Percentiles rank a stretch among this genome's conserved stretches.
Evolutionary conservation across 2,888 invertebrate species (phyloP).

Genomic region (Drosophila kuntzei): DNA sequence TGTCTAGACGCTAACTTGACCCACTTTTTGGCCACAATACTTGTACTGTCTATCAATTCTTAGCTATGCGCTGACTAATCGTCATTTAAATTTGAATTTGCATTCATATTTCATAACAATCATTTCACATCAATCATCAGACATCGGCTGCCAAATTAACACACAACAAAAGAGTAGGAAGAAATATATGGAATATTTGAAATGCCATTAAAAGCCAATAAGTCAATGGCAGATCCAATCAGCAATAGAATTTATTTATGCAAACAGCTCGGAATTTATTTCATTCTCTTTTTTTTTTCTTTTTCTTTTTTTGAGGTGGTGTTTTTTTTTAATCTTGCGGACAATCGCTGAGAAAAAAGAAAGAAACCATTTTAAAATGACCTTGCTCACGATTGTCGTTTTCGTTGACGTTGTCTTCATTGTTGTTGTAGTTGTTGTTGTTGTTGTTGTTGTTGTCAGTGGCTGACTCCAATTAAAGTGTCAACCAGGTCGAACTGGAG

Average conservation of each 20-base stretch:
- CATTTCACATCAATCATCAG: slow-evolving; percentile 62
- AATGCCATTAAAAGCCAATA: slow-evolving; percentile 70
- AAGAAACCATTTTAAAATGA: slow-evolving; percentile 55
- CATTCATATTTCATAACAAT: slow-evolving; percentile 45
- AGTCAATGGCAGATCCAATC: slow-evolving; percentile 75
- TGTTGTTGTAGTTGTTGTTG: slow-evolving; percentile 8
- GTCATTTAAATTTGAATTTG: slow-evolving; percentile 25
- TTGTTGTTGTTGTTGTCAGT: slow-evolving; percentile 15
- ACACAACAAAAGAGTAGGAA: slow-evolving; percentile 39
- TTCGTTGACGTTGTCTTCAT: slow-evolving; percentile 6
- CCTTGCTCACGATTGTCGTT: slow-evolving; percentile 54
- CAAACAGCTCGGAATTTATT: slow-evolving; percentile 50
- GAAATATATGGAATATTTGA: slow-evolving; percentile 40
- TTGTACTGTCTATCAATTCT: slow-evolving; percentile 37
- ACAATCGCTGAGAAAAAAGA: slow-evolving; percentile 40
- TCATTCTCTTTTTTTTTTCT: slow-evolving; percentile 3
- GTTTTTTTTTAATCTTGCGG: slow-evolving; percentile 20
- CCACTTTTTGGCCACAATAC: slow-evolving; percentile 28
- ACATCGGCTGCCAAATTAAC: slow-evolving; percentile 65
- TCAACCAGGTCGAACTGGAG: slow-evolving; percentile 54
- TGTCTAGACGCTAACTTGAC: slow-evolving; percentile 49
- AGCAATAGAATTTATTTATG: slow-evolving; percentile 70
- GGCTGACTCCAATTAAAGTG: slow-evolving; percentile 69
- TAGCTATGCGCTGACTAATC: slow-evolving; percentile 27
- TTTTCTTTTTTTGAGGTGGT: slow-evolving; percentile 7